Base-by-base conservation (phyloP, 1,140 invertebrate species). In the Theocolax elegans region DNA sequence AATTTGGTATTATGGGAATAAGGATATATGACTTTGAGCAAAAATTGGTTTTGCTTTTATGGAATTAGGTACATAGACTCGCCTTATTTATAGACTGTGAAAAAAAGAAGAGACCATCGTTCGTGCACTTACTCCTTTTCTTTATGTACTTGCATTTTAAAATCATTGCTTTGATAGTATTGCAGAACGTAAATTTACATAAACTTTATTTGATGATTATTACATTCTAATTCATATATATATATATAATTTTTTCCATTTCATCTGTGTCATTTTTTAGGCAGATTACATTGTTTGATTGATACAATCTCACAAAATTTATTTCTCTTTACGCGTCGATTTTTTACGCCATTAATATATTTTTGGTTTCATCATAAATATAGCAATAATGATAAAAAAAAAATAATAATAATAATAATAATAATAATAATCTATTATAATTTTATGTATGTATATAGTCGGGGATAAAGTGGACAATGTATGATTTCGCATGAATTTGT, bases 351-450 rank as follows among this genome's bases (percentile, higher is more conserved):
- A 56, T 69, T 54, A 63, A 56, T 70, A 70, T 71, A 71, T 71
- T 71, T 71, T 71, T 71, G 59, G 68, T 64, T 65, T 71, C 51
- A 64, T 64, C 42, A 71, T 66, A 71, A 71, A 65, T 65, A 66
- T 71, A 66, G 66, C 48, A 56, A 64, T 58, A 56, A 35, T 35
- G 4, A 35, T 35, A 4, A n/a, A n/a, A n/a, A n/a, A n/a, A n/a
- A n/a, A n/a, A n/a, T n/a, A n/a, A n/a, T n/a, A n/a, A n/a, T n/a
- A 63, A 62, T 19, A 70, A 19, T 64, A 46, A 48, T 69, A 63
- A 46, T 71, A 65, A 31, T 59, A 65, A 49, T 71, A 58, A 51
- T 40, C 2, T 66, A 42, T 49, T 19, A 12, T 51, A 23, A n/a
- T n/a, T n/a, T n/a, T n/a, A n/a, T n/a, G n/a, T n/a, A n/a, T n/a